Evolutionary conservation across 2,888 invertebrate genomes (phyloP).

Genomic region (Pachycephus smyrnensis): DNA sequence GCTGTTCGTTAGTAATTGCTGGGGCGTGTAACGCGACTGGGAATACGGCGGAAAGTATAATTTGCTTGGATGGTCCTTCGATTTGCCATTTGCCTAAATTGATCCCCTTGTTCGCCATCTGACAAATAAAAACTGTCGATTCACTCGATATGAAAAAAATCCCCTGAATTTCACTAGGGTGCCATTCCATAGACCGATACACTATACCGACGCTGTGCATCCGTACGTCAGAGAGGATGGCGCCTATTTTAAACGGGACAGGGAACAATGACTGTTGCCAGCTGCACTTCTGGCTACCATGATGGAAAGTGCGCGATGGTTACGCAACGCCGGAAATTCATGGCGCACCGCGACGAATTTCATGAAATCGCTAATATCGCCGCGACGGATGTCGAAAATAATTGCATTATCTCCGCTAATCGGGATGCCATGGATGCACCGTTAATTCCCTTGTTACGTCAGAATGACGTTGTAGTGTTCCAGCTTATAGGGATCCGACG

Average conservation of each 20-base stretch:
- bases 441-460: not conserved
- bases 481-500: not conserved
- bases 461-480: not conserved
- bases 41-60: not conserved
- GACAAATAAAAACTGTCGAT: not conserved
- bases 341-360: slow-evolving; percentile 34
- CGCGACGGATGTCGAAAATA: slow-evolving; percentile 40
- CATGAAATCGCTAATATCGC: slow-evolving; percentile 29
- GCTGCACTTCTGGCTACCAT: not conserved
- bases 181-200: not conserved
- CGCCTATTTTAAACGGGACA: not conserved
- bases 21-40: not conserved
- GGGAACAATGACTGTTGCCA: not conserved
- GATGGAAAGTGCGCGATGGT: slow-evolving; percentile 11
- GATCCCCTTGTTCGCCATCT: not conserved
- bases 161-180: not conserved
- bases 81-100: not conserved
- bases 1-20: not conserved
- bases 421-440: not conserved
- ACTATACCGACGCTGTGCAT: not conserved
- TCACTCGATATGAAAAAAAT: not conserved
- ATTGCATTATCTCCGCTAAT: slow-evolving; percentile 33
- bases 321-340: slow-evolving; percentile 37
- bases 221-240: not conserved
- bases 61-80: not conserved